These are phyloP conservation scores for Tenualosa thibaudeaui DNA, from an alignment of 2,797 vertebrate genomes.

Conservation along the genomic window DNA sequence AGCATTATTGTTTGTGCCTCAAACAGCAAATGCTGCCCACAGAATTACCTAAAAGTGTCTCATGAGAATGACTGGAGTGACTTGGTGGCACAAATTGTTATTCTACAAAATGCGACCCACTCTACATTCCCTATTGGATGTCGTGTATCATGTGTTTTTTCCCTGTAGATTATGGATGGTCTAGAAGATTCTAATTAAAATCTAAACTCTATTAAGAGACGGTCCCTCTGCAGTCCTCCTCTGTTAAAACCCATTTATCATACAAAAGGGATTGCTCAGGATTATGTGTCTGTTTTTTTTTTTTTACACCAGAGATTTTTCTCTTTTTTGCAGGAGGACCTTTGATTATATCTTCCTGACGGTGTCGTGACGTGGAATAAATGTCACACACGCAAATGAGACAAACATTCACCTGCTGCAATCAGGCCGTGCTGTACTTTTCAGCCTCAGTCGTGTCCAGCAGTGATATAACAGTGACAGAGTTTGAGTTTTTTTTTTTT, in stretches of 20 bases:
- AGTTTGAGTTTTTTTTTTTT: background rate
- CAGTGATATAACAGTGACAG: background rate
- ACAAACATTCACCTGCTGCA: background rate
- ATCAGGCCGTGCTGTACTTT: background rate
- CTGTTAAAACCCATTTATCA: background rate
- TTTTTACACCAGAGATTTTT: background rate
- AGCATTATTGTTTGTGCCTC: too few species aligned
- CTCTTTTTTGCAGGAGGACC: background rate
- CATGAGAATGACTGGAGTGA: too few species aligned
- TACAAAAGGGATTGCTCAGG: background rate
- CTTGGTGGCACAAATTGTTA: background rate
- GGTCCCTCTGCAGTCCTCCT: background rate
- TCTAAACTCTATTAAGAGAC: background rate
- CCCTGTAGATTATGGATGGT: background rate
- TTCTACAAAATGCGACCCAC: background rate
- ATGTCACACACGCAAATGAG: background rate
- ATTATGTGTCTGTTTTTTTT: background rate
- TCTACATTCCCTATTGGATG: background rate
- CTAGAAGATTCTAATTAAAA: background rate
- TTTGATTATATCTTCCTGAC: background rate
- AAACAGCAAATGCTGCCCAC: too few species aligned
- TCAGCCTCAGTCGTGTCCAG: background rate
- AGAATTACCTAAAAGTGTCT: background rate
- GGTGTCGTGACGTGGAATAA: background rate
- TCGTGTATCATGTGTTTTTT: background rate